These are phyloP conservation scores for Agriotes lineatus DNA, from an alignment of 2,888 invertebrate species.

Conservation along the genomic window DNA sequence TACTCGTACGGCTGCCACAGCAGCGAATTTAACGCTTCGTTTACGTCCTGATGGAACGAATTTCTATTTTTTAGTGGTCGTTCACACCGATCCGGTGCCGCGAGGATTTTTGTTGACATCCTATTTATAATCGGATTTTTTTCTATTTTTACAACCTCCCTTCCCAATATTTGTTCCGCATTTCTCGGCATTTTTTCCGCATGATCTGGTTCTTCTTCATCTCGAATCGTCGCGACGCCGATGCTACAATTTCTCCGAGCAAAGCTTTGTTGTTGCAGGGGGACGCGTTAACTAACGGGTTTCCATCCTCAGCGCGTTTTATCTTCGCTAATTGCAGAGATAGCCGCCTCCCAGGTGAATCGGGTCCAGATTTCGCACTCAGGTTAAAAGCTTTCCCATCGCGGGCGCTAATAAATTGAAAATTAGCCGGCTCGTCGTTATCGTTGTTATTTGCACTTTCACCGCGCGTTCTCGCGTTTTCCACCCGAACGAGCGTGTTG, in stretches of 20 bases:
- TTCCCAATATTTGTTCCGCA: conserved; percentile 22
- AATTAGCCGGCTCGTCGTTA: background rate
- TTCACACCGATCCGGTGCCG: conserved; percentile 30
- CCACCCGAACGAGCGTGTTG: no score
- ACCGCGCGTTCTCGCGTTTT: background rate
- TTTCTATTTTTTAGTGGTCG: conserved; percentile 53
- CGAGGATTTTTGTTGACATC: conserved; percentile 37
- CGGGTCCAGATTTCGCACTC: background rate
- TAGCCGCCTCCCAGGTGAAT: background rate
- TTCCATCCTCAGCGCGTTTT: background rate
- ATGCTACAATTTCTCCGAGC: background rate
- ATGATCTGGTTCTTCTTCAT: background rate
- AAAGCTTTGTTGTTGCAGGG: no score
- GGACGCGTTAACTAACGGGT: conserved; percentile 8
- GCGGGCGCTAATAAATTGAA: background rate
- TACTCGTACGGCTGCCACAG: conserved; percentile 86
- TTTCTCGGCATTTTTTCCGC: conserved; percentile 24
- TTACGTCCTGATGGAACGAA: conserved; percentile 77
- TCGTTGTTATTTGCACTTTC: conserved; percentile 16
- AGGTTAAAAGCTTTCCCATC: background rate
- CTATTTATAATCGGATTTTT: conserved; percentile 28
- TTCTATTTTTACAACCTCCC: conserved; percentile 28
- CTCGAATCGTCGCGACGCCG: background rate
- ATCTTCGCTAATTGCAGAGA: conserved; percentile 11
- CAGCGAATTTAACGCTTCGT: conserved; percentile 81